These are phyloP conservation scores for Caenorhabditis wallacei DNA, from an alignment of 2,888 invertebrate species.

Conservation along the genomic window DNA sequence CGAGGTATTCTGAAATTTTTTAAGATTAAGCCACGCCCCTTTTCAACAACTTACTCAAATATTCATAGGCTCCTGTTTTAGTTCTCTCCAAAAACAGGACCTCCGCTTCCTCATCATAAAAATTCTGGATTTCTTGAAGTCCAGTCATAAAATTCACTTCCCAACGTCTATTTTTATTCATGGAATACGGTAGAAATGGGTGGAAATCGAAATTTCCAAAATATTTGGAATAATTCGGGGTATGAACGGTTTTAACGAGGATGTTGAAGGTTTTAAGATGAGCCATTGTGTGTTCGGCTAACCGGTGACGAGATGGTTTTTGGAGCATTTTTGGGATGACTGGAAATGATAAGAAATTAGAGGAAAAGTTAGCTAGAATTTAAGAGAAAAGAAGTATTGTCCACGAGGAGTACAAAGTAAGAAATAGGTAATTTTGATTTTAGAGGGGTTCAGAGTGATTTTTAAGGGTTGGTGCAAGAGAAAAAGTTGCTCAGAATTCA, in stretches of 20 bases:
- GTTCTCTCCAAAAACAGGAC: slow-evolving; percentile 20
- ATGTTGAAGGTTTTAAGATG: slow-evolving; percentile 23
- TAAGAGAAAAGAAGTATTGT: too few relatives aligned
- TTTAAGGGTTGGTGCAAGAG: too few relatives aligned
- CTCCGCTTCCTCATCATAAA: not conserved
- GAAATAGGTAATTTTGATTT: too few relatives aligned
- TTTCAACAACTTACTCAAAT: not conserved
- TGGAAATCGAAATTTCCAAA: slow-evolving; percentile 2
- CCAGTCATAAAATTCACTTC: slow-evolving; percentile 31
- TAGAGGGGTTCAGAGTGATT: too few relatives aligned
- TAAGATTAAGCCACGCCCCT: not conserved
- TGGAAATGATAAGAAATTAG: too few relatives aligned
- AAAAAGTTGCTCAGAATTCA: too few relatives aligned
- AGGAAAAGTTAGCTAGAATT: too few relatives aligned
- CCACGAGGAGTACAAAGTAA: not conserved
- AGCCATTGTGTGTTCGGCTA: slow-evolving; percentile 41
- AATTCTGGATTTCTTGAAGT: not conserved
- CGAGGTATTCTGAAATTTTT: slow-evolving; percentile 12
- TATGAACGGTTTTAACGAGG: slow-evolving; percentile 25
- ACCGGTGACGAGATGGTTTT: slow-evolving; percentile 1
- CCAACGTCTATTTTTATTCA: slow-evolving; percentile 40
- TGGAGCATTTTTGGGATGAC: slow-evolving; percentile 27
- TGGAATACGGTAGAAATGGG: slow-evolving; percentile 25
- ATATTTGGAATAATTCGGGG: not conserved
- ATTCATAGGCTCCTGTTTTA: slow-evolving; percentile 12